Percentiles rank a stretch among this genome's conserved stretches.
phyloP scores from a whole-genome alignment of 2,797 vertebrate genomes.

The Astyanax mexicanus region DNA sequence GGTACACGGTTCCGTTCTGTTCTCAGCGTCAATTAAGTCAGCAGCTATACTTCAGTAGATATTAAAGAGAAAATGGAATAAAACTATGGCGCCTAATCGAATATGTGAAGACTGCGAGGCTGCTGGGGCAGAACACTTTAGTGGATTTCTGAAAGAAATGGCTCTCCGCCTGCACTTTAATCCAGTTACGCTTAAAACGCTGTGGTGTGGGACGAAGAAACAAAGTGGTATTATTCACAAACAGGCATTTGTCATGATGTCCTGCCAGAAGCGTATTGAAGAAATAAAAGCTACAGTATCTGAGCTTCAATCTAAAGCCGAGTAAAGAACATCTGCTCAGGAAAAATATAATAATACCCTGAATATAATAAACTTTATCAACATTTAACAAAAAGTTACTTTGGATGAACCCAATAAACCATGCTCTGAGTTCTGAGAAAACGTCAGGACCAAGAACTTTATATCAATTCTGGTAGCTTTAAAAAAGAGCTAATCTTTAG shows the following conservation, averaged over 20 bases:
- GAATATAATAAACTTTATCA: conserved; percentile 7
- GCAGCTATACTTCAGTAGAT: conserved; percentile 55
- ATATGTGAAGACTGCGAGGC: conserved; percentile 37
- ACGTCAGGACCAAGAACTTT: background rate
- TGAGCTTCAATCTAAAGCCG: conserved; percentile 30
- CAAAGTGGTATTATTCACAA: conserved; percentile 42
- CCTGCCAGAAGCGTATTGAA: conserved; percentile 10
- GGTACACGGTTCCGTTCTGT: conserved; percentile 18
- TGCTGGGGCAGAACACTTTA: conserved; percentile 33
- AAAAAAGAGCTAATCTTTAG: no score
- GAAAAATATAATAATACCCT: conserved; percentile 1
- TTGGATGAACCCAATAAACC: conserved; percentile 1
- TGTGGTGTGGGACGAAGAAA: conserved; percentile 26
- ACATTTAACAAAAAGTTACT: conserved; percentile 20
- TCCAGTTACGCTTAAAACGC: conserved; percentile 34
- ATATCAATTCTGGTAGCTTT: no score
- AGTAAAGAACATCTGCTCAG: conserved; percentile 14
- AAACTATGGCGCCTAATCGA: conserved; percentile 47
- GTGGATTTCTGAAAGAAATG: conserved; percentile 49
- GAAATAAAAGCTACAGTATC: conserved; percentile 27
- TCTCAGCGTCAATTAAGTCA: conserved; percentile 62
- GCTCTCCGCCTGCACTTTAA: conserved; percentile 28
- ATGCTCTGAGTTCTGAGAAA: conserved; percentile 20
- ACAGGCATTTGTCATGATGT: conserved; percentile 32
- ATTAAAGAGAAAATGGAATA: conserved; percentile 35